Evolutionary conservation across 1,140 invertebrate genomes (phyloP).

Genomic region (Microplitis demolitor): DNA sequence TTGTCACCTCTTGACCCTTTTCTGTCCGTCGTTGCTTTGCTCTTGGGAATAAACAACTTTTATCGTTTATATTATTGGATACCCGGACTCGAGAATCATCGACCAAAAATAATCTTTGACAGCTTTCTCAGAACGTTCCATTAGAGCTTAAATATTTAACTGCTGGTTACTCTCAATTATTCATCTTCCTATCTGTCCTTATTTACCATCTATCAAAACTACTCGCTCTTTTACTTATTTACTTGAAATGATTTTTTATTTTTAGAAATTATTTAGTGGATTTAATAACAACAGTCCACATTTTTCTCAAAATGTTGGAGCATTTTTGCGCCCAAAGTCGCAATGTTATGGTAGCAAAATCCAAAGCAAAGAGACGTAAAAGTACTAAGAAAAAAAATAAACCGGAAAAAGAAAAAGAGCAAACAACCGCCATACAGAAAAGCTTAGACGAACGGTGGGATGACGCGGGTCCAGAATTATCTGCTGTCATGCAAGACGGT

Average conservation of each 20-base stretch:
- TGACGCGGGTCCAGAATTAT: conserved; percentile 71
- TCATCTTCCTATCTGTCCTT: not conserved
- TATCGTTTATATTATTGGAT: conserved; percentile 37
- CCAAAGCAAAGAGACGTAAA: conserved; percentile 59
- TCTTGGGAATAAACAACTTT: conserved; percentile 51
- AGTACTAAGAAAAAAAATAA: conserved; percentile 62
- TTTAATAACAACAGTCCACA: conserved; percentile 85
- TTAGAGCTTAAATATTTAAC: conserved; percentile 29
- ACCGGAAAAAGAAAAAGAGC: conserved; percentile 42
- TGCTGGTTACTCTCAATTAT: not conserved
- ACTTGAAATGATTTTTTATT: not conserved
- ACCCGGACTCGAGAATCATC: conserved; percentile 29
- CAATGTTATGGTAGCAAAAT: conserved; percentile 76
- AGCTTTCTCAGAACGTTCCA: conserved; percentile 33
- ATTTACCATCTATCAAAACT: not conserved
- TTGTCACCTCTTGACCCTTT: conserved; percentile 3
- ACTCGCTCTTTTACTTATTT: not conserved
- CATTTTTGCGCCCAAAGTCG: conserved; percentile 73
- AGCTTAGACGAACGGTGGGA: conserved; percentile 75
- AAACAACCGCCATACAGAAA: conserved; percentile 8
- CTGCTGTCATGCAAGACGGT: conserved; percentile 67
- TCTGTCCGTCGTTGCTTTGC: conserved; percentile 24
- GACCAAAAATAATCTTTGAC: conserved; percentile 28
- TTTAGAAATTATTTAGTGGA: conserved; percentile 82
- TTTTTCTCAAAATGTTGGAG: conserved; percentile 93